Evolutionary conservation across 2,797 vertebrate species (phyloP).

Genomic region (Enteromius thamalakanensis): DNA sequence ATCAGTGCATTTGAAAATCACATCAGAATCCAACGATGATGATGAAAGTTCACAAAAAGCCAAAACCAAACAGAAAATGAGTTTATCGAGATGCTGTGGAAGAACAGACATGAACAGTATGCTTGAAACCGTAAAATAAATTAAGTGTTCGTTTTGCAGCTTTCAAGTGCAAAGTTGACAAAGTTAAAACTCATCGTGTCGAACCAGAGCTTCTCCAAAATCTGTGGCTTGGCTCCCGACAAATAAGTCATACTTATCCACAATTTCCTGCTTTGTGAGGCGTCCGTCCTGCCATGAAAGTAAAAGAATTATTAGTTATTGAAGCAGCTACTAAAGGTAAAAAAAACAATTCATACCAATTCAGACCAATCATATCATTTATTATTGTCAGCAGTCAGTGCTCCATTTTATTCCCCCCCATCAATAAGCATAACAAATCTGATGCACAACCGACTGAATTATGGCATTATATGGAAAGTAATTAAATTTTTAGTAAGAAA

Average conservation of each 20-base stretch:
- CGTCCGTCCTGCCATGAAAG: conserved; percentile 83
- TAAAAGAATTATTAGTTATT: not conserved
- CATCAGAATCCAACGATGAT: conserved; percentile 45
- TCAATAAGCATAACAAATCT: too few species aligned
- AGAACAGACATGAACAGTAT: conserved; percentile 38
- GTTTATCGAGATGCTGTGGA: conserved; percentile 33
- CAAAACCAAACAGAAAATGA: not conserved
- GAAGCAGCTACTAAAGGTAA: not conserved
- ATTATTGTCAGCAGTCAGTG: not conserved
- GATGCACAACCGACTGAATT: not conserved
- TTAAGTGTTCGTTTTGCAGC: conserved; percentile 77
- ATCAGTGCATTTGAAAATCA: conserved; percentile 47
- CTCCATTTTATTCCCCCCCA: too few species aligned
- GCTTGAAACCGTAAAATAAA: conserved; percentile 84
- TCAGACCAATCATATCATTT: not conserved
- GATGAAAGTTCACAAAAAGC: conserved; percentile 15
- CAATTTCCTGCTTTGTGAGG: conserved; percentile 91
- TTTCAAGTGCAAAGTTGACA: conserved; percentile 16
- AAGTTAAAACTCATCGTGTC: conserved; percentile 92
- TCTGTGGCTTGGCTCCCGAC: conserved; percentile 99
- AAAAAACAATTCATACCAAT: not conserved
- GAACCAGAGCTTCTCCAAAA: conserved; percentile 95
- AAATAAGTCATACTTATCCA: conserved; percentile 96
- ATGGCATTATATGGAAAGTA: too few species aligned
- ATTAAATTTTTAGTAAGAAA: too few species aligned